These are phyloP conservation scores for Brachionus calyciflorus DNA, from an alignment of 1,140 invertebrate species.

Conservation along the genomic window DNA sequence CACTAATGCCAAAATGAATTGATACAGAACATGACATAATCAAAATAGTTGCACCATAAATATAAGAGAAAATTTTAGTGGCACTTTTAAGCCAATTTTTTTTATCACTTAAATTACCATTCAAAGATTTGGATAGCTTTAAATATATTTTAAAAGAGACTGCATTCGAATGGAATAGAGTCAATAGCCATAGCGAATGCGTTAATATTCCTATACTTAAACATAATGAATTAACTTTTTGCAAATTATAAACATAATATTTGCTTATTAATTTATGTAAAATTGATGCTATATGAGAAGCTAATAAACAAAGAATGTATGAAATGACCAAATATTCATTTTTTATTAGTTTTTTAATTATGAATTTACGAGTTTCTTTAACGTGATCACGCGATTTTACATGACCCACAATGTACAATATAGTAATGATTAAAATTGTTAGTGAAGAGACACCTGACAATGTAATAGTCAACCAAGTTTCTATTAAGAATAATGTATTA, in stretches of 20 bases:
- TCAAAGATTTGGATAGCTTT: slow-evolving; percentile 14
- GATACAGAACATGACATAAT: neutral
- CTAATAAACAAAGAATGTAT: neutral
- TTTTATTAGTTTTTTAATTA: neutral
- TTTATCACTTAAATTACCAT: neutral
- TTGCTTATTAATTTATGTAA: neutral
- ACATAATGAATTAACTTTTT: neutral
- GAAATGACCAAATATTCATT: slow-evolving; percentile 39
- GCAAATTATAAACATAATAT: neutral
- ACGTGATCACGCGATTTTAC: neutral
- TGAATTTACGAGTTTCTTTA: neutral
- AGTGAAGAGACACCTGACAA: neutral
- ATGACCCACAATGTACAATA: neutral
- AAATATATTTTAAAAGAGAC: slow-evolving; percentile 39
- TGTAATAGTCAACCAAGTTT: slow-evolving; percentile 15
- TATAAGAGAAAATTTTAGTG: slow-evolving; percentile 22
- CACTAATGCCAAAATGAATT: neutral
- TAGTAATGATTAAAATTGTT: neutral
- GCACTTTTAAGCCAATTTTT: neutral
- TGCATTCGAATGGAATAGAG: slow-evolving; percentile 30
- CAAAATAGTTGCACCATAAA: neutral
- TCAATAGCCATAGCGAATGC: slow-evolving; percentile 26
- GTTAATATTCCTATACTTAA: neutral
- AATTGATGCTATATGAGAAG: slow-evolving; percentile 3
- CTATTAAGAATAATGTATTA: neutral